A percentile compares a stretch with the other conserved stretches of the same genome.
Conservation (phyloP, 1,140 invertebrate species). For the Papilio glaucus region DNA sequence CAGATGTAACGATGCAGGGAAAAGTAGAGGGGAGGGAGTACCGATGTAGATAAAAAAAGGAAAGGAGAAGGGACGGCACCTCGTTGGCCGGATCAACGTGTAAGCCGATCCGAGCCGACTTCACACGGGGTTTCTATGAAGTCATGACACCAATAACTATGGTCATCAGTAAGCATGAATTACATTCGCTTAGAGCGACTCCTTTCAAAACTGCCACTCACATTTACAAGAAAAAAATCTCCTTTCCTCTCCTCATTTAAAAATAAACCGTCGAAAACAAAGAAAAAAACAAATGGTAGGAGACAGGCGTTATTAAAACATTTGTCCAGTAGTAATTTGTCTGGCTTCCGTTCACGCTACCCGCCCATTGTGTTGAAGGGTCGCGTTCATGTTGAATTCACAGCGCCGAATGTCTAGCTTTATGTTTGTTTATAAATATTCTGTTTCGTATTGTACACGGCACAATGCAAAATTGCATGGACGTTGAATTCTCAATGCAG, state of each 20-base stretch:
- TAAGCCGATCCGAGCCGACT: too few species aligned
- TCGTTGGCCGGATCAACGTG: too few species aligned
- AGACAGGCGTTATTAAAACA: conserved; percentile 23
- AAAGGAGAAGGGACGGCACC: too few species aligned
- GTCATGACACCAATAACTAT: too few species aligned
- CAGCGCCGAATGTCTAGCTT: background rate
- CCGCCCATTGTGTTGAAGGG: conserved; percentile 5
- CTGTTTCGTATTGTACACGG: background rate
- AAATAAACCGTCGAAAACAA: background rate
- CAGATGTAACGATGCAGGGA: too few species aligned
- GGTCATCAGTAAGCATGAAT: too few species aligned
- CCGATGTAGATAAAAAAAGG: too few species aligned
- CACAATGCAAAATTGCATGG: background rate
- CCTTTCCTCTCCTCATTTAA: background rate
- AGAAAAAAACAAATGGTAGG: conserved; percentile 4
- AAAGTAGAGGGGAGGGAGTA: too few species aligned
- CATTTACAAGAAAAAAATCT: background rate
- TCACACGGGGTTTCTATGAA: too few species aligned
- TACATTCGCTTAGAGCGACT: too few species aligned
- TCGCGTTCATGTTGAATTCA: conserved; percentile 16
- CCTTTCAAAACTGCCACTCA: too few species aligned
- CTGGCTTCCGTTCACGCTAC: background rate
- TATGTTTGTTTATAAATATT: conserved; percentile 19
- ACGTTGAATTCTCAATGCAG: background rate
- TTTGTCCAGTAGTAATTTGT: conserved; percentile 26